Evolutionary conservation across 2,888 invertebrate species (phyloP), one percentile per base, ranked within the genome.

Genomic region (Drosophila mimetica): DNA sequence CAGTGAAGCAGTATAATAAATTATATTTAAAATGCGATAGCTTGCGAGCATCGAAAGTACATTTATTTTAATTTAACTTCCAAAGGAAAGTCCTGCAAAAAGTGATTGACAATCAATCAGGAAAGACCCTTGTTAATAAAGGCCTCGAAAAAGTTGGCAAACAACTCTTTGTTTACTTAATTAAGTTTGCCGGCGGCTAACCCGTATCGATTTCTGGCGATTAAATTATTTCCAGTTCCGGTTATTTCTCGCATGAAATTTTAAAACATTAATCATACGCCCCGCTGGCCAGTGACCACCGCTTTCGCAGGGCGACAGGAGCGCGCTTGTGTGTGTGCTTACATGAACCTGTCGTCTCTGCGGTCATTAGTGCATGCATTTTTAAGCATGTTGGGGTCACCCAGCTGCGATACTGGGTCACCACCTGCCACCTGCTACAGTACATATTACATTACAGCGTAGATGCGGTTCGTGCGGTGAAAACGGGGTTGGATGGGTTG

Each of bases 281-380:
- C 20, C 41, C 25, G 50, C 9, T 64, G 63, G n/a, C 39, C 25
- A 50, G 11, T 14, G 48, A 39, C 39, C 30, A 46, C 14, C 25
- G 30, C 16, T 14, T 11, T 16, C 7, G 7, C 11, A 8, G n/a
- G 8, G 8, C 25, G 13, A 18, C 64, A 41, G 50, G 65, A 53
- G 11, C 39, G 34, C 25, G 20, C n/a, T 64, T 25, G 22, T 47
- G 7, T 9, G 30, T 30, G 30, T 30, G 53, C 53, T 66, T 66
- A 37, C 52, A 37, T 52, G 44, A 37, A 34, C 65, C 51, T 30
- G 66, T 65, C 63, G 65, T 63, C 41, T 20, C 51, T 65, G 63
- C 42, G 63, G 66, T 63, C 66, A 63, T 63, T 63, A 63, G 66
- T 51, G 63, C 51, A 63, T 63, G 65, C 65, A 63, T 65, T 63